These are phyloP conservation scores for Pangasius mekongensis DNA, from an alignment of 2,797 vertebrate species.

Conservation along the genomic window DNA sequence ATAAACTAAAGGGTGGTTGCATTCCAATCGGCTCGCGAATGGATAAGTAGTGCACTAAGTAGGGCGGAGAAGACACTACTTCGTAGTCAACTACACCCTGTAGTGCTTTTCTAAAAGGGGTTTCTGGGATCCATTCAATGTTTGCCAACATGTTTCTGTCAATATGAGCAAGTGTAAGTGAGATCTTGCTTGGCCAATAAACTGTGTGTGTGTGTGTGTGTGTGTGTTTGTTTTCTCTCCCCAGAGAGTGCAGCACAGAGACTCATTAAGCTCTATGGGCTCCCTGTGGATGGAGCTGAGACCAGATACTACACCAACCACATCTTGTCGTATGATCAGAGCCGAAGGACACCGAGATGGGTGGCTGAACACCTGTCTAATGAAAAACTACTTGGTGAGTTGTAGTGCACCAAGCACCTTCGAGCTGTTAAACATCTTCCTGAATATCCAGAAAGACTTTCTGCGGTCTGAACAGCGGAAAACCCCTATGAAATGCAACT, in stretches of 20 bases:
- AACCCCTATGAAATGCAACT: not conserved
- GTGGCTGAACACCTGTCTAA: conserved; percentile 84
- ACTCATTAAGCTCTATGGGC: conserved; percentile 75
- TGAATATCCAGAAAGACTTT: not conserved
- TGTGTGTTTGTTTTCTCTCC: not conserved
- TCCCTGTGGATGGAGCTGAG: conserved; percentile 78
- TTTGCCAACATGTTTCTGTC: not conserved
- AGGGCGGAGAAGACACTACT: not conserved
- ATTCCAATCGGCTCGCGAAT: not conserved
- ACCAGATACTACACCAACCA: conserved; percentile 79
- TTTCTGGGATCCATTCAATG: not conserved
- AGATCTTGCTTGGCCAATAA: not conserved
- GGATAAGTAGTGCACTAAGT: too few species aligned
- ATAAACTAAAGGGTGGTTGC: not conserved
- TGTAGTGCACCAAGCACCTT: not conserved
- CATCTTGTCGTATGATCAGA: conserved; percentile 81
- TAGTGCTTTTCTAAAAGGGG: not conserved
- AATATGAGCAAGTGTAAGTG: not conserved
- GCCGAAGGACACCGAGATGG: conserved; percentile 80
- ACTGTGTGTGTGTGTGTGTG: not conserved
- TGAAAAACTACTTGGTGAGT: conserved; percentile 77
- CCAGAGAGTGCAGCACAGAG: conserved; percentile 60
- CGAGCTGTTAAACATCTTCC: not conserved
- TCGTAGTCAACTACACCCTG: not conserved
- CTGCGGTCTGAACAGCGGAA: not conserved